Evolutionary conservation across 1,140 invertebrate genomes (phyloP).

Genomic region (Diachasmimorpha longicaudata): DNA sequence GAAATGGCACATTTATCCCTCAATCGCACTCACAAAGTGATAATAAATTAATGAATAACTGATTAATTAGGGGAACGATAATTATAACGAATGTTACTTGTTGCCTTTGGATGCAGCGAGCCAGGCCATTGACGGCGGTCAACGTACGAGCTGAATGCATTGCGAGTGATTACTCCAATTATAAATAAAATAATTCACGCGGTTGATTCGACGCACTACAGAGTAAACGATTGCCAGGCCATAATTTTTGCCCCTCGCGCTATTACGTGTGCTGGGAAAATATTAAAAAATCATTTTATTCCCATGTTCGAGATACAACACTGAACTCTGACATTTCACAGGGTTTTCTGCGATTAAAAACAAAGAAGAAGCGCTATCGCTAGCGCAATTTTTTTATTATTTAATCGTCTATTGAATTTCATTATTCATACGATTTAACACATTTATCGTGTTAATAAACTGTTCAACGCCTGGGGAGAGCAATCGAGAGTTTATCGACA

Average conservation of each 20-base stretch:
- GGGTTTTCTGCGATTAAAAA: neutral
- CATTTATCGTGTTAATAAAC: neutral
- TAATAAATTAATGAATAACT: neutral
- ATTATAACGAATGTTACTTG: neutral
- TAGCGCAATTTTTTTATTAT: neutral
- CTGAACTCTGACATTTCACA: constrained; percentile 2
- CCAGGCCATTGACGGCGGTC: neutral
- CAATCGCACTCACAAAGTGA: neutral
- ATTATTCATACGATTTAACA: neutral
- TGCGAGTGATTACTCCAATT: neutral
- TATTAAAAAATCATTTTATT: neutral
- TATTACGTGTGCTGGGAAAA: neutral
- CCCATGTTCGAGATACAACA: neutral
- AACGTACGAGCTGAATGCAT: neutral
- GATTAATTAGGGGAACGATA: neutral
- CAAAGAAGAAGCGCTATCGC: constrained; percentile 1
- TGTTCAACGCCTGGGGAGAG: neutral
- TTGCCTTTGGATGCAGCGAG: neutral
- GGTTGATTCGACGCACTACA: neutral
- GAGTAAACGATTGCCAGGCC: neutral
- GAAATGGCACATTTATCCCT: too few species aligned
- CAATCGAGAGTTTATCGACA: neutral
- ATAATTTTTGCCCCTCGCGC: neutral
- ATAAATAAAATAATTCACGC: neutral
- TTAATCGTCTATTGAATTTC: neutral